Evolutionary conservation across 2,888 invertebrate species (phyloP).

Genomic region (Gortyna flavago): DNA sequence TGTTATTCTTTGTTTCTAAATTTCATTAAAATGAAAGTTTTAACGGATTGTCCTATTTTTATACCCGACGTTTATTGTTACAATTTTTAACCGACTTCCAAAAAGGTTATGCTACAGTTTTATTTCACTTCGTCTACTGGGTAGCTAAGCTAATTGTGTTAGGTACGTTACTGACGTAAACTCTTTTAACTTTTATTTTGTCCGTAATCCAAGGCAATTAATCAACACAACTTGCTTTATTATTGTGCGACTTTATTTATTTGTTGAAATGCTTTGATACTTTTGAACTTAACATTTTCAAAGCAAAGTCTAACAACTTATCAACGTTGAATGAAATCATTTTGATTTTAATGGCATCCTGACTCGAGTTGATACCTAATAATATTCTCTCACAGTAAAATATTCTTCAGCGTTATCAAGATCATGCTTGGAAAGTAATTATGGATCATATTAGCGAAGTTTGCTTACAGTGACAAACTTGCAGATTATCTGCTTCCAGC

Average conservation of each 20-base stretch:
- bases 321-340: neutral
- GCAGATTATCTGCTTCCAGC: constrained; percentile 83
- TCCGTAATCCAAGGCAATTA: neutral
- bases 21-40: constrained; percentile 61
- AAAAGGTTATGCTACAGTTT: constrained; percentile 43
- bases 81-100: too few relatives aligned
- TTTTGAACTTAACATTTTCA: neutral
- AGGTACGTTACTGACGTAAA: constrained; percentile 25
- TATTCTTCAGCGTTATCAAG: constrained; percentile 63
- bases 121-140: constrained; percentile 38
- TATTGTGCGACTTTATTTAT: constrained; percentile 11
- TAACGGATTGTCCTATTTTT: constrained; percentile 52
- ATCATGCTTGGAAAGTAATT: constrained; percentile 77
- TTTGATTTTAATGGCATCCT: constrained; percentile 7
- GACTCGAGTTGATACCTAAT: constrained; percentile 41
- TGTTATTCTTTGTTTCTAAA: constrained; percentile 64
- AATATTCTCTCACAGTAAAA: constrained; percentile 50
- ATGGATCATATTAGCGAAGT: constrained; percentile 80
- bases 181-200: constrained; percentile 23
- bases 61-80: constrained; percentile 42
- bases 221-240: neutral
- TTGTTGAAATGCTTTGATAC: constrained; percentile 6
- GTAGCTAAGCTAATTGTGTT: constrained; percentile 35
- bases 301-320: neutral
- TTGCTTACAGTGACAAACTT: constrained; percentile 81